These are phyloP conservation scores for Callaeas wilsoni DNA, from an alignment of 2,113 vertebrate genomes.

Conservation along the genomic window DNA sequence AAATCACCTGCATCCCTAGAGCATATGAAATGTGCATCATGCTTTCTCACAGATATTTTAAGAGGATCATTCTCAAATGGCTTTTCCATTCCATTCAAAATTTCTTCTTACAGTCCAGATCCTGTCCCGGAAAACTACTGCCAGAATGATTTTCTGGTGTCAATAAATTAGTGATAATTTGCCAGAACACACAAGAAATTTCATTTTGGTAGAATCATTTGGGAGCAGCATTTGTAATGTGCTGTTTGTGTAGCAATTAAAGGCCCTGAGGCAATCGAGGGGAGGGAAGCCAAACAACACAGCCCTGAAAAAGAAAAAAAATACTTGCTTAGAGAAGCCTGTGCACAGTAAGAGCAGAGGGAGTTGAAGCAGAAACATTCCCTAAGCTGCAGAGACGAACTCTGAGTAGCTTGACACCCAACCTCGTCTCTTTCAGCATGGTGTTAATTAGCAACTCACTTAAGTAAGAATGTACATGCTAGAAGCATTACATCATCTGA, in stretches of 20 bases:
- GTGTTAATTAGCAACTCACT: slow-evolving; percentile 23
- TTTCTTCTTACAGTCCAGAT: neutral
- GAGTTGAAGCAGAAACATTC: neutral
- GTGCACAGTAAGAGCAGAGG: neutral
- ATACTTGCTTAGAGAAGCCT: neutral
- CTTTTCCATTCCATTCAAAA: neutral
- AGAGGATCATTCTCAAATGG: neutral
- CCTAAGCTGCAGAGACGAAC: neutral
- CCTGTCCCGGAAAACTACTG: neutral
- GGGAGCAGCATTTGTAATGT: neutral
- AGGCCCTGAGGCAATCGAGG: neutral
- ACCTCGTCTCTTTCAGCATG: neutral
- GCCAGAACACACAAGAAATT: neutral
- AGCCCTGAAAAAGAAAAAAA: neutral
- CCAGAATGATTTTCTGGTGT: neutral
- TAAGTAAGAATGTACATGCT: slow-evolving; percentile 21
- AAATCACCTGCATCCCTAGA: neutral
- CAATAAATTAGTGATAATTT: neutral
- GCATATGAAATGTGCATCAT: neutral
- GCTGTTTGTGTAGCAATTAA: neutral
- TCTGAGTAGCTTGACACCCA: neutral
- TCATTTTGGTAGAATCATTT: neutral
- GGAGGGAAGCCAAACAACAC: neutral
- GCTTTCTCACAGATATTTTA: neutral
- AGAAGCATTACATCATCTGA: slow-evolving; percentile 28